Base-by-base conservation (phyloP, 2,113 vertebrate genomes). In the Rhinolophus sinicus region DNA sequence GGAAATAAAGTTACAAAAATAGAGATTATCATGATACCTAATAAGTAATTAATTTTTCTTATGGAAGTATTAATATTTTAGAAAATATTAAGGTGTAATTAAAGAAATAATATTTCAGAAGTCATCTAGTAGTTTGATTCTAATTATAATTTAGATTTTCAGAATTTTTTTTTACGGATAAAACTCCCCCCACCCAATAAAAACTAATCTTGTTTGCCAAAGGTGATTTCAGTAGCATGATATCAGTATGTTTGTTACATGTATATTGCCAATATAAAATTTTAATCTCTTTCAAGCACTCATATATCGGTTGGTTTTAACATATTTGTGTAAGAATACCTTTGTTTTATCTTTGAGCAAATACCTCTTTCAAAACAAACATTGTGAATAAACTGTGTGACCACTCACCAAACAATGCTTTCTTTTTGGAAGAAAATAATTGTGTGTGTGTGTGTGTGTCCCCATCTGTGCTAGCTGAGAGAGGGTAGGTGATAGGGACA, bases 1-100 rank as follows among this genome's bases (percentile, higher is more conserved):
- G 19, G 54, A 85, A 95, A 94, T 90, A 83, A 21, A 89, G n/a
- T 97, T 73, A 83, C 14, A 96, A 54, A 94, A 89, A 64, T 96
- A 60, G 12, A 76, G 24, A 54, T 92, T 69, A 87, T 90, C 7
- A 21, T 93, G 33, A 56, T 67, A 40, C 24, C 38, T 82, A 86
- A 72, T 58, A 85, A 91, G 18, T 65, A 85, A 69, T 40, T 88
- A 73, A 58, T 14, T 52, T 95, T 76, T 95, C 50, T 90, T 72
- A 52, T 76, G 47, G 38, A 87, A 84, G 22, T 75, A 52, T 58
- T 81, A 94, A 30, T 91, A 56, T 7, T 94, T 86, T 33, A 88
- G 44, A 73, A 83, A 92, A 94, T 60, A 85, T 65, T 78, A 86
- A 88, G 83, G 18, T 64, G 26, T 95, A 44, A 81, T 92, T 96